A percentile compares a stretch with the other conserved stretches of the same genome.
Conservation (phyloP, 2,113 vertebrate species). For the Ptilonorhynchus violaceus region DNA sequence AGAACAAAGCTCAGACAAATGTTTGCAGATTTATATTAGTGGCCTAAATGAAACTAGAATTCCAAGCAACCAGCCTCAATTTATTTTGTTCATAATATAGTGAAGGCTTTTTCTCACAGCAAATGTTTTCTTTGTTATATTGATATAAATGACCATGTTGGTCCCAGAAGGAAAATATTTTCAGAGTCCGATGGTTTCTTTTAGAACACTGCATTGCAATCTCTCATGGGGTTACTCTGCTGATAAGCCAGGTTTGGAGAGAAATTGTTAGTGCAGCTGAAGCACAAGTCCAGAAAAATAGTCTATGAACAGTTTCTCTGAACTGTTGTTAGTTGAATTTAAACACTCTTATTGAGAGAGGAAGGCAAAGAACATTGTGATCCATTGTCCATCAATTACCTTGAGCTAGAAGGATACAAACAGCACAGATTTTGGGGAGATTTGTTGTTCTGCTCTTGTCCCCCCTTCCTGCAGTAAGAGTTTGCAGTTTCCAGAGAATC, state of each 20-base stretch:
- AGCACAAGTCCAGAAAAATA: not conserved
- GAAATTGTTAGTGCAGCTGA: not conserved
- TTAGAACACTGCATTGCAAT: not conserved
- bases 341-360: not conserved
- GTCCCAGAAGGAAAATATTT: constrained; percentile 22
- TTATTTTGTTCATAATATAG: not conserved
- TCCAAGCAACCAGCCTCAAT: not conserved
- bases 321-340: not conserved
- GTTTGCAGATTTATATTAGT: not conserved
- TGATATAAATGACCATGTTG: not conserved
- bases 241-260: not conserved
- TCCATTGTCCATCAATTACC: not conserved
- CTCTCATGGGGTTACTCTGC: not conserved
- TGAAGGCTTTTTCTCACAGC: constrained; percentile 15
- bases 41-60: not conserved
- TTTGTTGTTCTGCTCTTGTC: not conserved
- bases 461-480: not conserved
- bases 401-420: not conserved
- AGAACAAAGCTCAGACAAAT: not conserved
- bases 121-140: constrained; percentile 38
- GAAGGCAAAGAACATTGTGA: not conserved
- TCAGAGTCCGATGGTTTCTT: not conserved
- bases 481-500: not conserved
- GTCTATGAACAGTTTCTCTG: not conserved
- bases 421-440: not conserved